Base-by-base conservation (phyloP, 1,140 invertebrate genomes). In the Listronotus oregonensis region DNA sequence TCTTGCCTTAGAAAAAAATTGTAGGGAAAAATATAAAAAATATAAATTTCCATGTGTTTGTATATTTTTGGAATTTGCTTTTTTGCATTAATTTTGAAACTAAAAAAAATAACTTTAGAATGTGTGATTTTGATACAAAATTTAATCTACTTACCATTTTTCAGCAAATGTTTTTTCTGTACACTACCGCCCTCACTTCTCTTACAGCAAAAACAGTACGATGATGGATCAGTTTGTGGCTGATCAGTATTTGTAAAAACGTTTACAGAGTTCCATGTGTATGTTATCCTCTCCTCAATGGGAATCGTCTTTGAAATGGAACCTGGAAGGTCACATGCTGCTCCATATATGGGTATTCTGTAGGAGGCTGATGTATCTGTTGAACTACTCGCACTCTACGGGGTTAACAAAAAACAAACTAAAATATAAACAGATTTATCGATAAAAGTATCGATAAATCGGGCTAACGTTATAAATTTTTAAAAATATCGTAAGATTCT, bases 261-360 rank as follows among this genome's bases (percentile, higher is more conserved):
- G 73, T 89, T 88, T 49, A 90, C 79, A 62, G 88, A 85, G 31
- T 84, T 85, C 89, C 89, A 90, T 7, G 86, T 83, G 75, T 89
- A 90, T 3, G 85, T 87, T 34, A 88, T 81, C 60, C 84, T 82
- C 73, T 86, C 85, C 15, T 63, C 64, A 32, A 32, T 0, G 43
- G 70, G 72, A 31, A 73, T 15, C 6, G 64, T 10, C 59, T 60
- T 72, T n/a, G 43, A 32, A 3, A 15, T 58, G 31, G 39, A 37
- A 12, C 27, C 50, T 18, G 6, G 8, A 7, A 51, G 15, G 7
- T 46, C 47, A 1, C 3, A n/a, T 21, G 47, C 21, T 12, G 69
- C 69, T 7, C 71, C 69, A 64, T 73, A 73, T 11, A 63, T 40
- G 39, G 69, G 64, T 18, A 70, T 50, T 54, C 49, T 37, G 15